Base-by-base conservation (phyloP, 2,888 invertebrate species). In the Epinotia demarniana region DNA sequence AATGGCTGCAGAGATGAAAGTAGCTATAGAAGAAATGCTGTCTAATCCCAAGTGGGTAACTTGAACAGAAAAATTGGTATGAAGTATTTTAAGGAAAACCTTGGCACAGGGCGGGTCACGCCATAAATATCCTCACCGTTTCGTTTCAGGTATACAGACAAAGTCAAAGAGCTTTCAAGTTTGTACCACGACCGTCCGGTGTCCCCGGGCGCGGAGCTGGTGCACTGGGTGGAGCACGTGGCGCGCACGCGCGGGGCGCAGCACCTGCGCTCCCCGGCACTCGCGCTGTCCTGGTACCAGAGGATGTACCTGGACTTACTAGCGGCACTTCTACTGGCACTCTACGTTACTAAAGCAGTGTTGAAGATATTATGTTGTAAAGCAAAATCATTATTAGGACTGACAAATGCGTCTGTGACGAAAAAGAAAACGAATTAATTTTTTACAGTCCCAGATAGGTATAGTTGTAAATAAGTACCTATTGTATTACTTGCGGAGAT, bases 201-300 rank as follows among this genome's bases (percentile, higher is more conserved):
- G 70, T 87, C 93, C 8, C 95, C 96, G 0, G 86, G 95, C 66
- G 94, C 94, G 18, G 95, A 95, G 19, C 94, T 96, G 39, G 89
- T 95, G n/a, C 96, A 95, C 89, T 96, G 96, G 96, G 94, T 96
- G 27, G 95, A 96, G 83, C 96, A 96, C 83, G 95, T 96, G 5
- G 94, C 94, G 0, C 86, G 92, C 76, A 95, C 96, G 0, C 86
- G 91, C 16, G 96, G 96, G 0, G 95, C 95, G 1, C 90, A 89
- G 5, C 90, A 95, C 82, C 82, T 94, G 3, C 84, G 87, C 49
- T 89, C 89, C 0, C 86, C 86, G 1, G 88, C 89, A 0, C 77
- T 84, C 0, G 58, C 73, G 19, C 53, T 86, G 4, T 84, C 86
- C 0, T 79, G 83, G 55, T 88, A 88, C 78, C 89, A 90, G 79